Evolutionary conservation across 2,797 vertebrate species (phyloP).

Genomic region (Bradypodion pumilum): DNA sequence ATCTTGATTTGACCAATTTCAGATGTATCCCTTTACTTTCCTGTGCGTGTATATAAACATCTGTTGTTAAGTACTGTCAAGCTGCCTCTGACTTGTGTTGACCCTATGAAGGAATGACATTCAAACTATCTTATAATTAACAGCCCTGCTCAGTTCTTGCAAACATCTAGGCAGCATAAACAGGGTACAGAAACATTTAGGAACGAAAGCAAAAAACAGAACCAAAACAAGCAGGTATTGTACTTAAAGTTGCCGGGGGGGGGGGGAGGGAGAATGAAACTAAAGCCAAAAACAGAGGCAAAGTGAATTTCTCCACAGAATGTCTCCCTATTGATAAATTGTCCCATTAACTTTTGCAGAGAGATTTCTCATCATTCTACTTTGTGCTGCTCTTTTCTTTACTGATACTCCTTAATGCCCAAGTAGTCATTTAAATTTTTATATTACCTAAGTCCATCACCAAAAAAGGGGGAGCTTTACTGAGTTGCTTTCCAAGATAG

Average conservation of each 20-base stretch:
- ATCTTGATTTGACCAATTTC: neutral
- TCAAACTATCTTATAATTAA: too few species aligned
- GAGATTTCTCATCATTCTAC: conserved; percentile 15
- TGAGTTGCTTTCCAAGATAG: conserved; percentile 19
- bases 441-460: conserved; percentile 16
- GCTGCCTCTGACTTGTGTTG: too few species aligned
- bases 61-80: too few species aligned
- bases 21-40: neutral
- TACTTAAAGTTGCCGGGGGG: neutral
- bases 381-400: conserved; percentile 17
- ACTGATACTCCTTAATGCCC: conserved; percentile 18
- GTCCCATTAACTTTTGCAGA: neutral
- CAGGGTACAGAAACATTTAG: neutral
- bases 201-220: too few species aligned
- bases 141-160: too few species aligned
- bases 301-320: neutral
- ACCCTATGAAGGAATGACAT: too few species aligned
- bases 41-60: too few species aligned
- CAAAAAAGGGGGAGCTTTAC: neutral
- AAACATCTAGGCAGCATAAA: neutral
- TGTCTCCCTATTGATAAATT: neutral
- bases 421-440: conserved; percentile 2
- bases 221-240: neutral
- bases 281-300: neutral
- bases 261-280: too few species aligned